These are phyloP conservation scores for Peromyscus californicus DNA, from an alignment of 2,113 vertebrate genomes.

Conservation along the genomic window DNA sequence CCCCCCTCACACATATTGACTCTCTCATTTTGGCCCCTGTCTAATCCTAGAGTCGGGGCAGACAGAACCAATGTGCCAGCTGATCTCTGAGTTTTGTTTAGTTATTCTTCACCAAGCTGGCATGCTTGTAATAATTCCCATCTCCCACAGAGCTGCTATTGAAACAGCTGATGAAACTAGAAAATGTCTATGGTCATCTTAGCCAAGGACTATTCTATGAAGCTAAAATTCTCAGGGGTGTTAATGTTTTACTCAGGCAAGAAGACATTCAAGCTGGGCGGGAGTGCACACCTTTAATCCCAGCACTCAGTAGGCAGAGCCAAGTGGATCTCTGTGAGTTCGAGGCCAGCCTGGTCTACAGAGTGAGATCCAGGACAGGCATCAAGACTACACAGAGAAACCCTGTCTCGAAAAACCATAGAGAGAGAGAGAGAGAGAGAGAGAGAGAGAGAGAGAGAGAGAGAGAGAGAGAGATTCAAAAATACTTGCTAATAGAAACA, in stretches of 20 bases:
- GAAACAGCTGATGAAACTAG: background rate
- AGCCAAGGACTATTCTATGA: background rate
- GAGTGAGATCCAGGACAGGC: no score
- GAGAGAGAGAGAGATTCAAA: background rate
- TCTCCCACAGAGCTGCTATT: background rate
- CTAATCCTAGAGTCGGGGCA: background rate
- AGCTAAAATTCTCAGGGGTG: background rate
- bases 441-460: no score
- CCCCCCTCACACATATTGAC: background rate
- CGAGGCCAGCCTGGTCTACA: no score
- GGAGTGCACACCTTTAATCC: no score
- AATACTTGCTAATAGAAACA: background rate
- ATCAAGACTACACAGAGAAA: no score
- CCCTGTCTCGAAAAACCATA: no score
- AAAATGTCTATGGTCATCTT: background rate
- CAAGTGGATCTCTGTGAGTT: no score
- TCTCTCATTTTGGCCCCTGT: background rate
- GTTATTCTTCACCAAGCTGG: background rate
- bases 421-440: no score
- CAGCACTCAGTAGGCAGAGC: no score
- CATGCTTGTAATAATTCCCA: background rate
- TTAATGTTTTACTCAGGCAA: background rate
- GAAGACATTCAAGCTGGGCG: background rate
- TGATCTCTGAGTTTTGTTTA: background rate
- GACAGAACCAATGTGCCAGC: background rate